A percentile compares a stretch with the other conserved stretches of the same genome.
These are phyloP conservation scores for Venusia cambrica DNA, from an alignment of 2,888 invertebrate genomes.

Conservation along the genomic window DNA sequence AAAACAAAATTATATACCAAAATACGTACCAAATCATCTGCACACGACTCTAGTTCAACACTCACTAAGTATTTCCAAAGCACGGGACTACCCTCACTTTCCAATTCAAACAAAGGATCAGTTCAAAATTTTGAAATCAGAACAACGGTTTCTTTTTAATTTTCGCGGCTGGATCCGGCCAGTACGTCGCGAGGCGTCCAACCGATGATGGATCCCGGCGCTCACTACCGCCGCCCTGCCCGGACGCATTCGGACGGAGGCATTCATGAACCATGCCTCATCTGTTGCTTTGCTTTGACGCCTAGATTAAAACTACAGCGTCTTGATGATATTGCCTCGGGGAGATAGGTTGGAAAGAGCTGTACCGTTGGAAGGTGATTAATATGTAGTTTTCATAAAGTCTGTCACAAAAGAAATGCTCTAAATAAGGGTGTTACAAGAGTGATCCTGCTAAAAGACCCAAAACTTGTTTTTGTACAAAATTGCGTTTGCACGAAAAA, in stretches of 20 bases:
- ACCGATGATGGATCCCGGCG: constrained; percentile 51
- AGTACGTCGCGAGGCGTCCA: constrained; percentile 41
- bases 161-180: constrained; percentile 35
- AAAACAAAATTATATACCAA: not conserved
- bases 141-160: constrained; percentile 35
- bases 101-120: constrained; percentile 10
- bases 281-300: constrained; percentile 45
- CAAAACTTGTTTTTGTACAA: no score
- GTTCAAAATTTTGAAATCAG: constrained; percentile 4
- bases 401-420: no score
- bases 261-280: constrained; percentile 30
- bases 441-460: no score
- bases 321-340: constrained; percentile 22
- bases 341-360: constrained; percentile 10
- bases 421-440: no score
- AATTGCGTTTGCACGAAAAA: no score
- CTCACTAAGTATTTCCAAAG: no score
- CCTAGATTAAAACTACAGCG: constrained; percentile 32
- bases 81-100: constrained; percentile 6
- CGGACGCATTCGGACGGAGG: constrained; percentile 27
- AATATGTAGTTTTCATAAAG: no score
- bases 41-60: constrained; percentile 15
- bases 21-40: constrained; percentile 10
- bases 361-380: no score
- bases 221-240: constrained; percentile 50